A percentile compares a stretch with the other conserved stretches of the same genome.
Conservation (phyloP, 2,888 invertebrate species). For the Eristalis intricaria region DNA sequence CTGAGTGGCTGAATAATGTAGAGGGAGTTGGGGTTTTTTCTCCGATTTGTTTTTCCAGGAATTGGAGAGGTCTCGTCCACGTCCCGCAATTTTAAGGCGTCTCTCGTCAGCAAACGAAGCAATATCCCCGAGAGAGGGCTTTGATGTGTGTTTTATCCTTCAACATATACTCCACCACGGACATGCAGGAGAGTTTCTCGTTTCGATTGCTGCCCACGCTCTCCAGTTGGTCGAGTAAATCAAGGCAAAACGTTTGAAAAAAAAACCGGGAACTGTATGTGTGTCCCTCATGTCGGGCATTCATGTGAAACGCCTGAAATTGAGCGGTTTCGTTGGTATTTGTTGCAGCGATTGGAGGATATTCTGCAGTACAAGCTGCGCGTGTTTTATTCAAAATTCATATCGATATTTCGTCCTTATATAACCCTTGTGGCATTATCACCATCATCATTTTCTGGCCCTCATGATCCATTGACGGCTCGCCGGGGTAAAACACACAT, state of each 20-base stretch:
- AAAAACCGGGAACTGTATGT: background rate
- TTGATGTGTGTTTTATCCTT: conserved; percentile 59
- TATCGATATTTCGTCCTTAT: too few species aligned
- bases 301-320: conserved; percentile 65
- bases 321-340: background rate
- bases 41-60: too few species aligned
- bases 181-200: background rate
- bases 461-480: too few species aligned
- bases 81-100: conserved; percentile 66
- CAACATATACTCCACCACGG: background rate
- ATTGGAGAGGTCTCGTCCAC: too few species aligned
- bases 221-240: conserved; percentile 20
- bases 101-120: conserved; percentile 69
- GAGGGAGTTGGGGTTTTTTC: conserved; percentile 28
- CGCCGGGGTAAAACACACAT: too few species aligned
- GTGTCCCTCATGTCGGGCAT: conserved; percentile 61
- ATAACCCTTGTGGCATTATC: too few species aligned
- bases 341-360: too few species aligned
- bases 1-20: conserved; percentile 68
- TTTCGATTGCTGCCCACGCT: conserved; percentile 26
- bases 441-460: too few species aligned
- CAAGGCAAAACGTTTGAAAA: too few species aligned
- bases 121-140: conserved; percentile 64
- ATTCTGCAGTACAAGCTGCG: too few species aligned
- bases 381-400: too few species aligned